A percentile compares a stretch with the other conserved stretches of the same genome.
These are phyloP conservation scores for Lomographa bimaculata DNA, from an alignment of 2,888 invertebrate species.

Conservation along the genomic window DNA sequence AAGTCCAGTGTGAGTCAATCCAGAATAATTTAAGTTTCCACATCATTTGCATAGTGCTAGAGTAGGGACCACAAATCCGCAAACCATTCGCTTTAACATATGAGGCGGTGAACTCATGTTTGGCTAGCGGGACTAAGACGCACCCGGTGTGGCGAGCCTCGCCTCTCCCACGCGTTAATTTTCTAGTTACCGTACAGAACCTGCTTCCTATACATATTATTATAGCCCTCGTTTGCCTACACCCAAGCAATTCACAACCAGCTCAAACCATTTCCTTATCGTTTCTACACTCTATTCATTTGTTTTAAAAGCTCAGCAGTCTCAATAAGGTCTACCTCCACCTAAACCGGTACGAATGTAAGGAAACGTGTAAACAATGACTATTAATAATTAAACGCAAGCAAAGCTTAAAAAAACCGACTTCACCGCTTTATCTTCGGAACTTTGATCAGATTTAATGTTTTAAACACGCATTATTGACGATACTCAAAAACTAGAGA, in stretches of 20 bases:
- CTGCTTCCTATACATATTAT: slow-evolving; percentile 6
- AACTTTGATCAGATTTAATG: too few relatives aligned
- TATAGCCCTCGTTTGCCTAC: slow-evolving; percentile 24
- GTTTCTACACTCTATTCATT: slow-evolving; percentile 18
- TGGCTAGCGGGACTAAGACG: slow-evolving; percentile 58
- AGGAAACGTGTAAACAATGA: too few relatives aligned
- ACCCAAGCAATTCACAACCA: slow-evolving; percentile 18
- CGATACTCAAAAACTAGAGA: too few relatives aligned
- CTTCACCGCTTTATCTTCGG: too few relatives aligned
- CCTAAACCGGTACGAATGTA: too few relatives aligned
- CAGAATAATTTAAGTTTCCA: slow-evolving; percentile 30
- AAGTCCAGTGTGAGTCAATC: slow-evolving; percentile 20
- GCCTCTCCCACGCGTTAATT: slow-evolving; percentile 33
- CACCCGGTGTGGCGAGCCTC: slow-evolving; percentile 25
- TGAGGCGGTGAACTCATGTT: slow-evolving; percentile 55
- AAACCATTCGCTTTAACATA: slow-evolving; percentile 15
- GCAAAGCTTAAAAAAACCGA: too few relatives aligned
- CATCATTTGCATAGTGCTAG: slow-evolving; percentile 29
- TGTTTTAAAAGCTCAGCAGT: slow-evolving; percentile 18
- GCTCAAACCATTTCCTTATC: slow-evolving; percentile 21
- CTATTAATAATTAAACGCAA: too few relatives aligned
- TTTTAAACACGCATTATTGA: too few relatives aligned
- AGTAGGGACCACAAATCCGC: slow-evolving; percentile 16
- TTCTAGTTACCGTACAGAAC: slow-evolving; percentile 15
- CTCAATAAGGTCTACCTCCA: too few relatives aligned